Percentiles rank a stretch among this genome's conserved stretches.
phyloP scores from a whole-genome alignment of 2,113 vertebrate species.

The Acanthochromis polyacanthus region DNA sequence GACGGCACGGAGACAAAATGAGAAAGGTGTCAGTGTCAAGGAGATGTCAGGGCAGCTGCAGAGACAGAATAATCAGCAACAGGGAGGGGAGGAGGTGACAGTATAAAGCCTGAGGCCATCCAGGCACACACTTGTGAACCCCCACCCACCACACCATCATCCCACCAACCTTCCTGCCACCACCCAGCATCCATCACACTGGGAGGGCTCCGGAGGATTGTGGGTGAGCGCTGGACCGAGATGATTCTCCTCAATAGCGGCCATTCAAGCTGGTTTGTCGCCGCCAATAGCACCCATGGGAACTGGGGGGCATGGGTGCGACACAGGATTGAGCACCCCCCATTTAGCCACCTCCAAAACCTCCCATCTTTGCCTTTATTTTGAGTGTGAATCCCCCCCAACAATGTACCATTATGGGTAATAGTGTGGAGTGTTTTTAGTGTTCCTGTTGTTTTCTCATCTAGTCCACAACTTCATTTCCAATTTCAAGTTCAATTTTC shows the following conservation, averaged over 20 bases:
- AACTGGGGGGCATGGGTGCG: constrained; percentile 50
- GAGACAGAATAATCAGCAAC: constrained; percentile 61
- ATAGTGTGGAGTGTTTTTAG: background rate
- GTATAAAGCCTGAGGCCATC: constrained; percentile 45
- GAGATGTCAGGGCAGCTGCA: constrained; percentile 48
- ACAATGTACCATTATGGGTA: constrained; percentile 18
- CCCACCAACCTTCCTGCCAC: constrained; percentile 40
- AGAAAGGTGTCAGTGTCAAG: constrained; percentile 72
- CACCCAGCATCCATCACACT: constrained; percentile 69
- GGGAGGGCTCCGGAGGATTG: constrained; percentile 62
- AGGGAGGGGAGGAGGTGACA: constrained; percentile 21
- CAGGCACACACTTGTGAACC: constrained; percentile 47
- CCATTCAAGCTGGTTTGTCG: constrained; percentile 69
- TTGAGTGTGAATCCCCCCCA: constrained; percentile 18
- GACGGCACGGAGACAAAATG: constrained; percentile 44
- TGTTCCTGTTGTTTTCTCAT: constrained; percentile 54
- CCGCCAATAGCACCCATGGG: constrained; percentile 77
- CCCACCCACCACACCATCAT: constrained; percentile 34
- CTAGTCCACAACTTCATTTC: constrained; percentile 47
- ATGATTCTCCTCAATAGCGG: constrained; percentile 73
- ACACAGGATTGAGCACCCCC: background rate
- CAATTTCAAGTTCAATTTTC: constrained; percentile 65
- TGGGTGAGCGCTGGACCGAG: constrained; percentile 74
- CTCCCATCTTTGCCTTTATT: constrained; percentile 11
- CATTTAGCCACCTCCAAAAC: constrained; percentile 1